Evolutionary conservation across 2,113 vertebrate species (phyloP).

Genomic region (Peromyscus leucopus): DNA sequence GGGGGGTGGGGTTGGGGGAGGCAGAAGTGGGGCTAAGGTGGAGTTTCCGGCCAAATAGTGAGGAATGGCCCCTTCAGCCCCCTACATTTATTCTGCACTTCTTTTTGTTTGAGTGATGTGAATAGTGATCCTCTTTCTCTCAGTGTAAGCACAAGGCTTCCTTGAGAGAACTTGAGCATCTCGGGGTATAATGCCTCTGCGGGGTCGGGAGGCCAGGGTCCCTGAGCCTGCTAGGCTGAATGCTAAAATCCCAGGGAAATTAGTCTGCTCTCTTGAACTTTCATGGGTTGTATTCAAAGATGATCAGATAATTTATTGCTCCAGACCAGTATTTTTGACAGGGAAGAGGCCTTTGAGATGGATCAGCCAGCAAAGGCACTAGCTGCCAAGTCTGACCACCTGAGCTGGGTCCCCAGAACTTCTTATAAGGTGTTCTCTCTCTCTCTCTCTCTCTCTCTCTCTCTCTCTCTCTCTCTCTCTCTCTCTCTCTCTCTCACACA

Average conservation of each 20-base stretch:
- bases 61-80: background rate
- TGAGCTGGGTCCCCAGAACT: background rate
- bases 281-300: background rate
- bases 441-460: too few species aligned
- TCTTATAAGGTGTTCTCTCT: background rate
- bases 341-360: background rate
- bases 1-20: too few species aligned
- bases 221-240: background rate
- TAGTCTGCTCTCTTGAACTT: background rate
- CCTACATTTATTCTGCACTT: background rate
- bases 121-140: background rate
- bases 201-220: background rate
- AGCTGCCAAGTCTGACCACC: background rate
- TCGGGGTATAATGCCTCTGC: background rate
- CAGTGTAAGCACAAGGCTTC: background rate
- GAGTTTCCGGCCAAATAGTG: too few species aligned
- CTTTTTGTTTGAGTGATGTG: background rate
- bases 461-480: too few species aligned
- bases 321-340: background rate
- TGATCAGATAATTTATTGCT: background rate
- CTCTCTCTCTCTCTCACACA: background rate
- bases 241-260: background rate
- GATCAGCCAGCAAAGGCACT: background rate
- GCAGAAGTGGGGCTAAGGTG: too few species aligned
- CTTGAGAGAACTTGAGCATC: background rate